Evolutionary conservation across 2,888 invertebrate genomes (phyloP), one percentile per base, ranked within the genome.

Genomic region (Caradrina kadenii): DNA sequence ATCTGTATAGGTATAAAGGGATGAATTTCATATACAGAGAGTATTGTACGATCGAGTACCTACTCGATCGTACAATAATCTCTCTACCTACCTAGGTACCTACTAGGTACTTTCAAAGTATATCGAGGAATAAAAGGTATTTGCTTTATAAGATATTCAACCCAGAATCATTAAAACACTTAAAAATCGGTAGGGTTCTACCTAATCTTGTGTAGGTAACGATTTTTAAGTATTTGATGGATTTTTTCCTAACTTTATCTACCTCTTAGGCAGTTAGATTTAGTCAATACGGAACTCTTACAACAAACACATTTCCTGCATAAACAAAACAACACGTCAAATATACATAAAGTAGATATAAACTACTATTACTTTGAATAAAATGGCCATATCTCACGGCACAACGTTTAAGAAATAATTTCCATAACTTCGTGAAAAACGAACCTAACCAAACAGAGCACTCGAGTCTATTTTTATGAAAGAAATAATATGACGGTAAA

Each of bases 61-160:
- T 19, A 49, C n/a, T n/a, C n/a, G n/a, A n/a, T n/a, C n/a, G n/a
- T n/a, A n/a, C n/a, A n/a, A n/a, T n/a, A n/a, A n/a, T n/a, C n/a
- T n/a, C n/a, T n/a, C n/a, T n/a, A n/a, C n/a, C n/a, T n/a, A n/a
- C n/a, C n/a, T n/a, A n/a, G n/a, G n/a, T n/a, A n/a, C n/a, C n/a
- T n/a, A n/a, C n/a, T n/a, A 5, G n/a, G 17, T 49, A 54, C 68
- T 68, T 69, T 17, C 22, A 22, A 26, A 19, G 8, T 10, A 35
- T n/a, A 1, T 22, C 8, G 52, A 45, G 17, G 50, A 65, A 13
- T 1, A 54, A 39, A 69, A 21, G 13, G 13, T 49, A 49, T 68
- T 68, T 26, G 26, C 55, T 54, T 26, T 39, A n/a, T 26, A 49
- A 55, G 68, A 21, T 26, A 49, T 68, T 68, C 35, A 54, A 45